phyloP scores from a whole-genome alignment of 53 echinoderm and acorn worm genomes.

The Mesocentrotus franciscanus region DNA sequence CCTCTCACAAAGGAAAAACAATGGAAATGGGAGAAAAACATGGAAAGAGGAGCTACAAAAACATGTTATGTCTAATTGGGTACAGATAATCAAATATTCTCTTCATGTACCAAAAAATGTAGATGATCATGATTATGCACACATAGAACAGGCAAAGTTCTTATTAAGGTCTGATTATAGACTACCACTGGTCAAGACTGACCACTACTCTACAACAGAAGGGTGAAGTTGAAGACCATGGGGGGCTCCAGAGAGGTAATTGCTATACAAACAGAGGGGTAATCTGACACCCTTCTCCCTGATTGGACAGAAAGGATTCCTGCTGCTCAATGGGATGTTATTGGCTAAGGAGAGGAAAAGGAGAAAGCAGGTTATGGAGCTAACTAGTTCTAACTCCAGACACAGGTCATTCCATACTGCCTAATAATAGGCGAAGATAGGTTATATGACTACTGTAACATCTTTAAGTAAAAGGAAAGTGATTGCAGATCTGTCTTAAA shows the following conservation, averaged over 20 bases:
- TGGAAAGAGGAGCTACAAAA: neutral
- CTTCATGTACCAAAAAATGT: neutral
- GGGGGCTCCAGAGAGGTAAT: constrained; percentile 38
- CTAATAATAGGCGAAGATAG: no score
- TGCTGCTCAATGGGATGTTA: neutral
- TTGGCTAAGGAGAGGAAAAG: constrained; percentile 5
- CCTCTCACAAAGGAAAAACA: neutral
- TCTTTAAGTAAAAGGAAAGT: no score
- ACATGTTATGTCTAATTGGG: neutral
- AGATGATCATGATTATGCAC: neutral
- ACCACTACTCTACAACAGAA: neutral
- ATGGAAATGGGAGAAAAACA: neutral
- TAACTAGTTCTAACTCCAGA: constrained; percentile 1
- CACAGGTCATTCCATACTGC: neutral
- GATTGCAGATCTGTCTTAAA: no score
- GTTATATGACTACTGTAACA: no score
- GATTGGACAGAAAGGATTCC: constrained; percentile 32
- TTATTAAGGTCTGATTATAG: neutral
- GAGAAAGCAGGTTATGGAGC: neutral
- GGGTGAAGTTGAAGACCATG: constrained; percentile 47
- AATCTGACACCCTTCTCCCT: constrained; percentile 19
- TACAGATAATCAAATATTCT: neutral
- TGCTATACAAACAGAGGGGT: constrained; percentile 45
- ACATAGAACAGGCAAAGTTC: neutral
- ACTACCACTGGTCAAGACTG: neutral